A percentile compares a stretch with the other conserved stretches of the same genome.
These are phyloP conservation scores for Rallus limicola DNA, from an alignment of 2,113 vertebrate genomes.

Conservation along the genomic window DNA sequence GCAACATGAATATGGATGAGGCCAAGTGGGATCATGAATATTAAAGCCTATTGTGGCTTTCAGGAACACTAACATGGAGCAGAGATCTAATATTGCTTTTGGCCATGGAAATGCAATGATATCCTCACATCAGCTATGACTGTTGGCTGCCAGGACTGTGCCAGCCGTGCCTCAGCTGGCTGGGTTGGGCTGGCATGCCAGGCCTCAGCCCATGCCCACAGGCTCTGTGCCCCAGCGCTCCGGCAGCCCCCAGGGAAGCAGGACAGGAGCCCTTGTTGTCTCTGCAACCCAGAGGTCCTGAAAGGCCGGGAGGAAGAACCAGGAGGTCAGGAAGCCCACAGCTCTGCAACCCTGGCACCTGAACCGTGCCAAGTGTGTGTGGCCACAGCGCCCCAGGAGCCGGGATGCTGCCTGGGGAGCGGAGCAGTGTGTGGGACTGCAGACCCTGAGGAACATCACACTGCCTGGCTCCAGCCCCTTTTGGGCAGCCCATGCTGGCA, in stretches of 20 bases:
- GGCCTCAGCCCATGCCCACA: neutral
- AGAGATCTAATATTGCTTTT: slow-evolving; percentile 67
- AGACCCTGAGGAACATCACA: neutral
- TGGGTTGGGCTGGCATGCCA: neutral
- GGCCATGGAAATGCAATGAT: neutral
- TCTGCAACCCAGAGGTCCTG: rapidly evolving
- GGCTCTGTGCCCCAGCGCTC: neutral
- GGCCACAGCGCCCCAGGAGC: rapidly evolving
- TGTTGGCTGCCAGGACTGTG: neutral
- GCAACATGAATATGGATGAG: slow-evolving; percentile 63
- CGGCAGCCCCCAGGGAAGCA: neutral
- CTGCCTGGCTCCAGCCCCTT: neutral
- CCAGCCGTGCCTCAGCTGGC: neutral
- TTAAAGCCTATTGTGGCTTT: slow-evolving; percentile 68
- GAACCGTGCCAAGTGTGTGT: rapidly evolving
- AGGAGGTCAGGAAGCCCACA: neutral
- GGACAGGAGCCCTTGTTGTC: neutral
- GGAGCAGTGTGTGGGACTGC: neutral
- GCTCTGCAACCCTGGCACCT: neutral
- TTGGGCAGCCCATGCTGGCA: neutral
- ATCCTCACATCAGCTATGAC: neutral
- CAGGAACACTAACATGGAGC: slow-evolving; percentile 50
- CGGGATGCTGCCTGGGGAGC: neutral
- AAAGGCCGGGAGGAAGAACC: neutral
- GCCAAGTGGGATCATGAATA: slow-evolving; percentile 64